Conservation (phyloP, 2,113 vertebrate genomes). For the Tachuris rubrigastra region DNA sequence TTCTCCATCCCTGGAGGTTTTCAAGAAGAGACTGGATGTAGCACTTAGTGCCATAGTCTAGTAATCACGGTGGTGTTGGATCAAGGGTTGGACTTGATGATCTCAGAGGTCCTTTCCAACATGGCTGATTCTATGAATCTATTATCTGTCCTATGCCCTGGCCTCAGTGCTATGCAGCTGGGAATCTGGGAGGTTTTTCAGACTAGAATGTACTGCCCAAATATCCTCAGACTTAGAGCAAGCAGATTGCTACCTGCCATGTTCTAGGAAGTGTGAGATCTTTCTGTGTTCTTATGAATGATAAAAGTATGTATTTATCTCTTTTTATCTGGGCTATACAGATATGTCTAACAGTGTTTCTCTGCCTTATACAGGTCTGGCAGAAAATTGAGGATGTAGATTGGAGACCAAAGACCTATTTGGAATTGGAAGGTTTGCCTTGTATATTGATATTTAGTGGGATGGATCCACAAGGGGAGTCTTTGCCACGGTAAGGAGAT, state of each 20-base stretch:
- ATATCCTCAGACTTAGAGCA: not conserved
- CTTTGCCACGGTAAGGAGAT: conserved; percentile 84
- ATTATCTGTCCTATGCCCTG: not conserved
- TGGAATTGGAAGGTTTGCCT: conserved; percentile 93
- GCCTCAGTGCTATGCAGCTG: not conserved
- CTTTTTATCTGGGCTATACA: not conserved
- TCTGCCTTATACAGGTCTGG: conserved; percentile 79
- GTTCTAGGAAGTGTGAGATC: not conserved
- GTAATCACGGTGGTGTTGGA: no score
- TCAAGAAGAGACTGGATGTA: no score
- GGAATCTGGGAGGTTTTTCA: not conserved
- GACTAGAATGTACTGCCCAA: not conserved
- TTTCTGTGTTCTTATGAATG: not conserved
- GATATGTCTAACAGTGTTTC: not conserved
- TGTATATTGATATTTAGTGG: conserved; percentile 96
- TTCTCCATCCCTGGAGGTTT: no score
- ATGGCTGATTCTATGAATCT: no score
- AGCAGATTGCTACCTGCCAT: not conserved
- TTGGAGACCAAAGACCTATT: conserved; percentile 91
- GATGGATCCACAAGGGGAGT: conserved; percentile 91
- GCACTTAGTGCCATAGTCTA: no score
- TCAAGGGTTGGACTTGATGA: no score
- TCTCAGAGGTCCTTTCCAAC: no score
- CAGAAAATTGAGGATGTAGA: conserved; percentile 90
- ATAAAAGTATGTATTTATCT: not conserved